Base-by-base conservation (phyloP, 2,888 invertebrate genomes). In the Belgica antarctica region DNA sequence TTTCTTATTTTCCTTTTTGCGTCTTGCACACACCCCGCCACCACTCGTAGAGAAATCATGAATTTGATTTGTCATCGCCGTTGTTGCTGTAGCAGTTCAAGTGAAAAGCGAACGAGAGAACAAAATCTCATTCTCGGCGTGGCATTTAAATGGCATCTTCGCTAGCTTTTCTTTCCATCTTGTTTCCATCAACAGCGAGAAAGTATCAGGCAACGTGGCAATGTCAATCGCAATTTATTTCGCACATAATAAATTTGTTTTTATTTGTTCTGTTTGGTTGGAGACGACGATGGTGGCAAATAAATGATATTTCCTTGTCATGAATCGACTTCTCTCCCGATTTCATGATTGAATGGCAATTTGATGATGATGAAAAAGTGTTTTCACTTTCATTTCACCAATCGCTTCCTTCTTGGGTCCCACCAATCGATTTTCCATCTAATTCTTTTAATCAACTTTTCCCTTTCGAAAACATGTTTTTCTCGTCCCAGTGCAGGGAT, bases 161-260 rank as follows among this genome's bases (percentile, higher is more conserved):
- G 41, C n/a, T 12, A 41, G 52, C 19, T 17, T 22, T 46, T 22
- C 24, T 1, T 52, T 22, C 24, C 52, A 52, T 52, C 52, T 52
- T 52, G 52, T 52, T 52, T 52, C 52, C 52, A 24, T 52, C 52
- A 19, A 4, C 2, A 52, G 17, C 8, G 19, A 22, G 19, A 17
- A 52, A 22, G 24, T 24, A 52, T 22, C 41, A 41, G n/a, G 12
- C 15, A 15, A 52, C 24, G 17, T 17, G 47, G 19, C 7, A 46
- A 66, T 47, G 46, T 66, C 65, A 47, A 28, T 47, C 27, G 65
- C 36, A 66, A 66, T 66, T 47, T 66, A 41, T 46, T 66, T 47
- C 65, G 28, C 65, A 66, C 47, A 66, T 28, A 66, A 66, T 66
- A 66, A 66, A 66, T 66, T 66, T 22, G 41, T 15, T 52, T 3